A percentile compares a stretch with the other conserved stretches of the same genome.
Evolutionary conservation across 2,888 invertebrate genomes (phyloP).

Genomic region (Eilema griseolum): DNA sequence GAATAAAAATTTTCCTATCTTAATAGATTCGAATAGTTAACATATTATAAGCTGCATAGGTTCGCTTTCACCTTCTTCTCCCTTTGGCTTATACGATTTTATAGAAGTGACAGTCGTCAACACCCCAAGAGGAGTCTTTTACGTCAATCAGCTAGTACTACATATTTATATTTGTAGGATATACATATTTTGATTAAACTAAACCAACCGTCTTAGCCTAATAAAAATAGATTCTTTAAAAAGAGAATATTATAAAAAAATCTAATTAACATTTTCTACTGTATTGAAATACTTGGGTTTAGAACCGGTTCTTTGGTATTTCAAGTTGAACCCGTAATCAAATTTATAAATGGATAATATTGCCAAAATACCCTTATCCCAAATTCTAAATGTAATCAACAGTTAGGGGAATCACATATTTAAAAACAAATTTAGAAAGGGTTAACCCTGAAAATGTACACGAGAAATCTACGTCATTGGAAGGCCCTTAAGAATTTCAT

Average conservation of each 20-base stretch:
- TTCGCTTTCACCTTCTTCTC: no score
- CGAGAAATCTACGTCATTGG: conserved; percentile 17
- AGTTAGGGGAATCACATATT: conserved; percentile 9
- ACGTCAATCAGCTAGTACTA: no score
- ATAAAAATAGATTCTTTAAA: background rate
- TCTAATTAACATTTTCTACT: background rate
- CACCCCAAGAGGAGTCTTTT: no score
- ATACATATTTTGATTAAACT: no score
- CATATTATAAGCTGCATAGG: no score
- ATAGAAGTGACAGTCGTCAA: no score
- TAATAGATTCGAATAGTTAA: no score
- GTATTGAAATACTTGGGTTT: background rate
- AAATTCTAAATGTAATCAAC: background rate
- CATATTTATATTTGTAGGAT: no score
- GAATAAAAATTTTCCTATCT: no score
- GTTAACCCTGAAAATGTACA: conserved; percentile 5
- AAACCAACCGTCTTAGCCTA: no score
- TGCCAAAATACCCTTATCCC: background rate
- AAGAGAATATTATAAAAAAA: no score
- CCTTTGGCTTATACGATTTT: no score
- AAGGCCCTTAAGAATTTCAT: background rate
- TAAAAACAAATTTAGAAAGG: conserved; percentile 12
- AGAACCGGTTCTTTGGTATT: background rate
- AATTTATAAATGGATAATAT: background rate
- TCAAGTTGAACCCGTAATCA: background rate